These are phyloP conservation scores for Petromus typicus DNA, from an alignment of 2,113 vertebrate genomes.

Conservation along the genomic window DNA sequence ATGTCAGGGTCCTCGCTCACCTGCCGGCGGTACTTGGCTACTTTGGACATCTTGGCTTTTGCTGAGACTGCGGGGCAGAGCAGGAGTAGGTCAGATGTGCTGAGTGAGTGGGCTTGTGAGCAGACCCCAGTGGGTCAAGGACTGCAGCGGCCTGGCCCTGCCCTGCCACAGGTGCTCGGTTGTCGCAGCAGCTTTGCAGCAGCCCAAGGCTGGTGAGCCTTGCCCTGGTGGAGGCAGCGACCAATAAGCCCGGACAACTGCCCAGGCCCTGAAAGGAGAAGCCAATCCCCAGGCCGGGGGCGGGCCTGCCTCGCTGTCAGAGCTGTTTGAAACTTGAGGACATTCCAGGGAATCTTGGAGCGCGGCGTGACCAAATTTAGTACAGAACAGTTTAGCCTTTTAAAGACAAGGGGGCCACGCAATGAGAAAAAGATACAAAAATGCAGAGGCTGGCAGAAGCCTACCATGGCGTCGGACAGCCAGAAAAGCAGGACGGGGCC, in stretches of 20 bases:
- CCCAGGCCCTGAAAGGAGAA: constrained; percentile 48
- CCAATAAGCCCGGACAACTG: constrained; percentile 80
- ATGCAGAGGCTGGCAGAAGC: constrained; percentile 79
- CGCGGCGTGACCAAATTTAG: constrained; percentile 99
- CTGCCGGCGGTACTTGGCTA: constrained; percentile 89
- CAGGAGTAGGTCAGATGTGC: background rate
- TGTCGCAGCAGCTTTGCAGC: constrained; percentile 60
- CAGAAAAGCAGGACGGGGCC: background rate
- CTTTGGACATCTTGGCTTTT: constrained; percentile 89
- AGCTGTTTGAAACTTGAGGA: constrained; percentile 92
- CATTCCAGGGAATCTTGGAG: constrained; percentile 97
- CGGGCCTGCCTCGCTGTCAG: constrained; percentile 86
- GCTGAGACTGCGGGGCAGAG: background rate
- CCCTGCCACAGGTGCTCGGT: constrained; percentile 79
- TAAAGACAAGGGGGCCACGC: constrained; percentile 93
- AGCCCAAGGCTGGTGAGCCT: constrained; percentile 66
- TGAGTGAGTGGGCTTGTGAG: background rate
- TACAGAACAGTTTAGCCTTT: constrained; percentile 95
- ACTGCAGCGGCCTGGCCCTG: background rate
- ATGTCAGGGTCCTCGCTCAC: constrained; percentile 93
- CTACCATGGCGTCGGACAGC: background rate
- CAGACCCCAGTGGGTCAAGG: background rate
- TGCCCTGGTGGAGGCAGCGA: constrained; percentile 40
- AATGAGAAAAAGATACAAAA: constrained; percentile 88
- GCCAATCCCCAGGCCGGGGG: constrained; percentile 85